Evolutionary conservation across 2,888 invertebrate species (phyloP), one percentile per base, ranked within the genome.

Genomic region (Atethmia centrago): DNA sequence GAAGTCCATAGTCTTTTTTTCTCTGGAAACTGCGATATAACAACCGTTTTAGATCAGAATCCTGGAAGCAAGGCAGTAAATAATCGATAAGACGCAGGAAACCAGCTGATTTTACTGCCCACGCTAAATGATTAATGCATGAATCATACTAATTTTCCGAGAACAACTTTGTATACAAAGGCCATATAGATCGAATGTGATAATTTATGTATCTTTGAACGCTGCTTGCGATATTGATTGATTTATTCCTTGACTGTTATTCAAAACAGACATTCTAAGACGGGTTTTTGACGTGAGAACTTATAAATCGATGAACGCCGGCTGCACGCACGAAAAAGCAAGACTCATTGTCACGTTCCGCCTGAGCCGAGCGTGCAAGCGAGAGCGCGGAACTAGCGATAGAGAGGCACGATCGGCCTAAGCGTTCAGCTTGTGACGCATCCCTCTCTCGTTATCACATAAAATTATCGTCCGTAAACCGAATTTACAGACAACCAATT

Each of bases 131-230:
- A 47, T 28, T n/a, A n/a, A n/a, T n/a, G 9, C 25, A 49, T 77
- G 80, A 77, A 45, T 80, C 77, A 80, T 59, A 8, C 16, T 4
- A 80, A 59, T 80, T 64, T 64, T 47, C 74, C 25, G 16, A 42
- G 77, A 73, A 74, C 63, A 2, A 0, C 74, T 80, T 64, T 64
- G 31, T 74, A 47, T 51, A 40, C n/a, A 49, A 28, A 21, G 49
- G 2, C 80, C 74, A 25, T 80, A 58, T 16, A 40, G 2, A 58
- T 45, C 16, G 25, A 7, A 53, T 21, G 51, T 31, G 80, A 80
- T 77, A 80, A 77, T 77, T 71, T 71, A 72, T 53, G 40, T 31
- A 80, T 59, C 74, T 59, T 51, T 74, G 80, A 64, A 74, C 36
- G 16, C 45, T 21, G 21, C 16, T n/a, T 53, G 25, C 21, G 1